Percentiles rank a stretch among this genome's conserved stretches.
Evolutionary conservation across 2,113 vertebrate species (phyloP).

Genomic region (Lichenostomus cassidix): DNA sequence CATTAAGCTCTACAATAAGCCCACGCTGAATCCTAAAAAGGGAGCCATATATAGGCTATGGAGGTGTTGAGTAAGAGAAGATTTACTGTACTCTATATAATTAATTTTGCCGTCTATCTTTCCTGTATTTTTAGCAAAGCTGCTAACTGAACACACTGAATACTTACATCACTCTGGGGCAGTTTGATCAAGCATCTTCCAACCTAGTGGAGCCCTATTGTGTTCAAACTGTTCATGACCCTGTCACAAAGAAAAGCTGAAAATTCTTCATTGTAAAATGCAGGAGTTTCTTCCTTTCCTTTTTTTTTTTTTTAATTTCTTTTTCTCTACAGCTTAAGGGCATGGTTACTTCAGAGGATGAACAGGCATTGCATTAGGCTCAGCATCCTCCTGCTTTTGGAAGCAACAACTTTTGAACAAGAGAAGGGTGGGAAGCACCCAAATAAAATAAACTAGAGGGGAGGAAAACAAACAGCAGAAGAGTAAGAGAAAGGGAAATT

Average conservation of each 20-base stretch:
- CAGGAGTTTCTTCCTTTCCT: background rate
- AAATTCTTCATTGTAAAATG: background rate
- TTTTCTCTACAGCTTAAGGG: background rate
- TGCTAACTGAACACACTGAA: background rate
- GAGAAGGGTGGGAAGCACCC: fast-evolving
- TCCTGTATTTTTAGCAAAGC: constrained; percentile 4
- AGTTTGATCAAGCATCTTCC: background rate
- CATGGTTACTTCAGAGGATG: background rate
- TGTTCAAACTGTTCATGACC: background rate
- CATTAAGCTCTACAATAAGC: constrained; percentile 41
- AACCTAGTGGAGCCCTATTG: background rate
- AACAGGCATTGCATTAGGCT: background rate
- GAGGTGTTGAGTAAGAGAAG: constrained; percentile 44
- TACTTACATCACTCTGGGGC: background rate
- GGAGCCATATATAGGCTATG: constrained; percentile 37
- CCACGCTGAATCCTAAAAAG: constrained; percentile 50
- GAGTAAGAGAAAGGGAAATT: background rate
- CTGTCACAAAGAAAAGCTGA: background rate
- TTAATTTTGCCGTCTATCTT: constrained; percentile 35
- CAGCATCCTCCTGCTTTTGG: background rate
- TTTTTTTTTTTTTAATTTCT: background rate
- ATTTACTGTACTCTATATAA: constrained; percentile 37
- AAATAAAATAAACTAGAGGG: background rate
- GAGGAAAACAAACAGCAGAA: background rate
- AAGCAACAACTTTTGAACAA: background rate